These are phyloP conservation scores for Ceratosolen fusciceps DNA, from an alignment of 1,140 invertebrate genomes.

Conservation along the genomic window DNA sequence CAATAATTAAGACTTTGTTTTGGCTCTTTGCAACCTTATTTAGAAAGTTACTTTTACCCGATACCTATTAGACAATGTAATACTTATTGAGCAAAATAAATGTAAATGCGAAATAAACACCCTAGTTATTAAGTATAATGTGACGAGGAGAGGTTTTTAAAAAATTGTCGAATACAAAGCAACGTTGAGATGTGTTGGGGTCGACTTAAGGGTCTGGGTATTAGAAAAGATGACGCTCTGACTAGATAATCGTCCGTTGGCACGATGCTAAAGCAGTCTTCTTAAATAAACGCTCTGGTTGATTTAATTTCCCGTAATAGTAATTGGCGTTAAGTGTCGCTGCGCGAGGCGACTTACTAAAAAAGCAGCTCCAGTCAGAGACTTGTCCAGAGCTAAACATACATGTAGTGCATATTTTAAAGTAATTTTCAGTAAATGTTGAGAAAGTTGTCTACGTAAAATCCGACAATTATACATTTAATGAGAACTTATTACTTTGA, in stretches of 20 bases:
- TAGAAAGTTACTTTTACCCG: too few species aligned
- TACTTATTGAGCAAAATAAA: too few species aligned
- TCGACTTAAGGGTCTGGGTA: constrained; percentile 29
- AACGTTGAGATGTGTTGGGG: background rate
- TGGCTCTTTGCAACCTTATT: too few species aligned
- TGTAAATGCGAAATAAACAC: too few species aligned
- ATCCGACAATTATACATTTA: too few species aligned
- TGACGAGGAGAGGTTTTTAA: background rate
- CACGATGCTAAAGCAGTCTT: constrained; percentile 50
- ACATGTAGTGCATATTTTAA: background rate
- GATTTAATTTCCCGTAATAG: constrained; percentile 65
- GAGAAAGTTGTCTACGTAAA: background rate
- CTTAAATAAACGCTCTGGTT: constrained; percentile 58
- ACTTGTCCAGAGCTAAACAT: background rate
- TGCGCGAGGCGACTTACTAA: constrained; percentile 24
- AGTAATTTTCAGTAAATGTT: background rate
- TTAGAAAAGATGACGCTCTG: constrained; percentile 54
- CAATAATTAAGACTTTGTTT: too few species aligned
- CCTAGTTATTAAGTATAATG: too few species aligned
- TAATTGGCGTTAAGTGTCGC: constrained; percentile 58
- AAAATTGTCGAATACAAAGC: background rate
- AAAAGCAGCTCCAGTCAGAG: background rate
- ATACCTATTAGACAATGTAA: too few species aligned
- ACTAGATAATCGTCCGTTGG: constrained; percentile 56
- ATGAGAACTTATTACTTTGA: too few species aligned